Base-by-base conservation (phyloP, 2,888 invertebrate genomes). In the Tiphia femorata region DNA sequence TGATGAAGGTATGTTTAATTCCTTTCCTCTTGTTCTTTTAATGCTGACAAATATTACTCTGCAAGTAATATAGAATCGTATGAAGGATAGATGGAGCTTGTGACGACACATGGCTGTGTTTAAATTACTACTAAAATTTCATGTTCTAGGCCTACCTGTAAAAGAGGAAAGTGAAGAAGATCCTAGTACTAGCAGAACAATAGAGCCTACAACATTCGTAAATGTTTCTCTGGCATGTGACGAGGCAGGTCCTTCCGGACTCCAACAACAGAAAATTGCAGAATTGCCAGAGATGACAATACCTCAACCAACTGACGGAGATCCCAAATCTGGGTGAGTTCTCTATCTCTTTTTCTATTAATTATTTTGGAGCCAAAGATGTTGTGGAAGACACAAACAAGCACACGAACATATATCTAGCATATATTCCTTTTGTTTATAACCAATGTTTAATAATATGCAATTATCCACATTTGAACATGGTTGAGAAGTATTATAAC, bases 241-340 rank as follows among this genome's bases (percentile, higher is more conserved):
- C 23, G 84, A 84, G 49, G 83, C 84, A 3, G 84, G 84, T 41
- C 84, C 84, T 1, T 84, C 84, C 0, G 84, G 84, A 16, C 69
- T 84, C n/a, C 84, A 84, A 41, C 83, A 83, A 48, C 82, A 83
- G 51, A 82, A 82, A 56, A 73, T 81, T 7, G 40, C 77, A 8
- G 82, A 83, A 20, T 76, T 83, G 52, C 70, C 82, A 20, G 82
- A 83, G 53, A 78, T 83, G 62, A 64, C 76, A 7, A 73, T 82
- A 55, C 73, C 75, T 53, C 76, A 78, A 25, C 57, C 76, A 49
- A 40, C 69, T 14, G 82, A 82, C 44, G 77, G 72, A 33, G 82
- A 83, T 75, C 75, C 80, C 63, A 83, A 83, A 78, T 75, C 83
- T 78, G 83, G 82, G 83, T 83, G 76, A 83, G 83, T 83, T 77